These are phyloP conservation scores for Sibirionetta formosa DNA, from an alignment of 2,797 vertebrate species.

Conservation along the genomic window DNA sequence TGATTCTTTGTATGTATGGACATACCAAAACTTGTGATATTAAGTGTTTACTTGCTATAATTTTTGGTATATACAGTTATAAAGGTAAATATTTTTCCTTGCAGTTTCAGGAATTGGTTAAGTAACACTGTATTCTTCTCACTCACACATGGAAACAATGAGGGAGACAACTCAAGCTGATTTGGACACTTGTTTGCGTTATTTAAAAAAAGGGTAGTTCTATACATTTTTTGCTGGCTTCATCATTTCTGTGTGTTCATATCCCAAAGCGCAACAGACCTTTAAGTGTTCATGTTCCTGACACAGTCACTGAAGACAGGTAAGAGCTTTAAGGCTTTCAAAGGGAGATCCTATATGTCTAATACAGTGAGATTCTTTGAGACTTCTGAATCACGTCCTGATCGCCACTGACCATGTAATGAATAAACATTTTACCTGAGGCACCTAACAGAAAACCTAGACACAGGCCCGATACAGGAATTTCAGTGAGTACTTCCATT, in stretches of 20 bases:
- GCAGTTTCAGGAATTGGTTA: not conserved
- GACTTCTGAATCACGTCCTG: not conserved
- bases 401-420: not conserved
- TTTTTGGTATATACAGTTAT: not conserved
- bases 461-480: not conserved
- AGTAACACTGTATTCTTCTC: not conserved
- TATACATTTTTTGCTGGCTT: not conserved
- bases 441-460: not conserved
- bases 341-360: not conserved
- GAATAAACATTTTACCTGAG: not conserved
- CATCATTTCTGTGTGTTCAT: not conserved
- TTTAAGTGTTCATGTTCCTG: not conserved
- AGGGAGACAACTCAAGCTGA: not conserved
- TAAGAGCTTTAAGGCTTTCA: not conserved
- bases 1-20: rapidly evolving
- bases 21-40: not conserved
- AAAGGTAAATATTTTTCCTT: not conserved
- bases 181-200: not conserved
- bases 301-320: not conserved
- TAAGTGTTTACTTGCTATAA: not conserved
- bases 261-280: rapidly evolving
- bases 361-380: not conserved
- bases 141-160: not conserved
- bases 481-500: not conserved
- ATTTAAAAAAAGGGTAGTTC: not conserved